Evolutionary conservation across 2,797 vertebrate genomes (phyloP).

Genomic region (Lagorchestes hirsutus): DNA sequence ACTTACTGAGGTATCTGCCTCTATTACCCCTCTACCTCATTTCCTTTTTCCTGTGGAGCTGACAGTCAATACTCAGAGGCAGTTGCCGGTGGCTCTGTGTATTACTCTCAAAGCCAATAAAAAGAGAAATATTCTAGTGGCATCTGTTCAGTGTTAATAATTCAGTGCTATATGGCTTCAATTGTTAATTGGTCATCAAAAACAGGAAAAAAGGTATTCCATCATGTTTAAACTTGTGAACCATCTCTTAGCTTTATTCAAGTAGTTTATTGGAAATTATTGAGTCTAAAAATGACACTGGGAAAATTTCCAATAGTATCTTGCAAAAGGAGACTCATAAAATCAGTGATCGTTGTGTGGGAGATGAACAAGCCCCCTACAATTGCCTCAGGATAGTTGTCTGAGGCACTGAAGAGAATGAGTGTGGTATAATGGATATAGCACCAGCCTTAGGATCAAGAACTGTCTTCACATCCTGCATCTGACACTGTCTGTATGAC

Average conservation of each 20-base stretch:
- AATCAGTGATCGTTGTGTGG: background rate
- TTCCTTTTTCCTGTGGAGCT: background rate
- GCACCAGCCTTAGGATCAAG: background rate
- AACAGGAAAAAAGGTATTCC: background rate
- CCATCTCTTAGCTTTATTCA: background rate
- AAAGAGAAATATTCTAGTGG: background rate
- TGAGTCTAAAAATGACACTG: background rate
- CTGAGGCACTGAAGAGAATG: background rate
- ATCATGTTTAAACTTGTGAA: background rate
- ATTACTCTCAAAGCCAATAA: background rate
- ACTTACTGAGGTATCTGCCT: background rate
- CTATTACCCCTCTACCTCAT: background rate
- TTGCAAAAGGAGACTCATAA: background rate
- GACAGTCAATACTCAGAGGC: background rate
- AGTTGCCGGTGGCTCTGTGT: background rate
- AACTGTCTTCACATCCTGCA: background rate
- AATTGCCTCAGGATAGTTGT: background rate
- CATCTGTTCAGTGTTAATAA: constrained; percentile 9
- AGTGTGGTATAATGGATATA: background rate
- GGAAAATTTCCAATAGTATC: background rate
- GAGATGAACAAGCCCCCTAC: background rate
- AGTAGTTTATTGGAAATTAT: background rate
- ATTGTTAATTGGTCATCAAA: background rate
- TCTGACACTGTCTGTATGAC: background rate
- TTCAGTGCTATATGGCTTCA: background rate